Conservation (phyloP, 2,888 invertebrate genomes). For the Thera britannica region DNA sequence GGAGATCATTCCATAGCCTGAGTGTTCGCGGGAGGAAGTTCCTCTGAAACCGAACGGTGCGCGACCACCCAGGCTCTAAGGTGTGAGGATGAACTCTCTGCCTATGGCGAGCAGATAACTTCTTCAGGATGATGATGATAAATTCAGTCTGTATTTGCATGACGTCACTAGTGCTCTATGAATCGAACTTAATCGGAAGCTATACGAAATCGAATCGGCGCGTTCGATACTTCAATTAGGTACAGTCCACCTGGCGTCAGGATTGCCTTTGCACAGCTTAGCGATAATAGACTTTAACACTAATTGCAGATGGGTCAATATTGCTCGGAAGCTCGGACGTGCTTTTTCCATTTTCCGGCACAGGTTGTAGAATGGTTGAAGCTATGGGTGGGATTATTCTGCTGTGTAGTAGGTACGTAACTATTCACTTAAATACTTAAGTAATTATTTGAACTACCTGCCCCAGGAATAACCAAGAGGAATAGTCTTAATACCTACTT, state of each 20-base stretch:
- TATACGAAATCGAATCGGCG: constrained; percentile 50
- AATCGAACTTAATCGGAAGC: constrained; percentile 47
- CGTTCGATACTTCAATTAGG: constrained; percentile 54
- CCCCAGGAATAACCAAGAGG: too few species aligned
- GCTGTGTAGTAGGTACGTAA: not conserved
- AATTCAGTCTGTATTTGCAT: too few species aligned
- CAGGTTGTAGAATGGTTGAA: constrained; percentile 18
- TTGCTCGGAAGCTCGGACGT: constrained; percentile 6
- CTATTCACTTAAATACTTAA: too few species aligned
- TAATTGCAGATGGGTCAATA: constrained; percentile 16
- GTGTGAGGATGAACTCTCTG: too few species aligned
- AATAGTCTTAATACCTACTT: too few species aligned
- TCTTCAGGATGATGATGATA: too few species aligned
- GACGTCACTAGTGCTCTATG: not conserved
- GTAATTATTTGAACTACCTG: too few species aligned
- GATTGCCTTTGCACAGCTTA: constrained; percentile 17
- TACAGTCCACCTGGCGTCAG: constrained; percentile 21
- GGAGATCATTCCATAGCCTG: too few species aligned
- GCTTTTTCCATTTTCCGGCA: constrained; percentile 21
- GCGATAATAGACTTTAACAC: constrained; percentile 23
- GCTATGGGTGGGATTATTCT: constrained; percentile 17
- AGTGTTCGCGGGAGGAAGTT: too few species aligned
- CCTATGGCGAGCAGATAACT: too few species aligned
- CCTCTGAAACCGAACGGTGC: too few species aligned
- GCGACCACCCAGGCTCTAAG: too few species aligned